Conservation (phyloP, 1,140 invertebrate genomes). For the Lutraria rhynchaena region DNA sequence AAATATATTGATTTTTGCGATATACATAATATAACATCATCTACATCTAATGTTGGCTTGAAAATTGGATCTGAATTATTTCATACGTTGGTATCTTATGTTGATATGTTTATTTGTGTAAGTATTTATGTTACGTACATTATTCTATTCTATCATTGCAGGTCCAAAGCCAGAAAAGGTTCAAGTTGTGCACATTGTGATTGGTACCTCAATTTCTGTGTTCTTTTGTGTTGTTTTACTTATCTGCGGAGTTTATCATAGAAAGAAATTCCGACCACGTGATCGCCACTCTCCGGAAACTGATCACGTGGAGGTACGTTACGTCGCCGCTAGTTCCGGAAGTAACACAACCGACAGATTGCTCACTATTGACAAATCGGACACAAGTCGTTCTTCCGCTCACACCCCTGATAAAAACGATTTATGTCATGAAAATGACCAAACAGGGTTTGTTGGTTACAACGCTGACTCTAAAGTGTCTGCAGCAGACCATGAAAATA, state of each 20-base stretch:
- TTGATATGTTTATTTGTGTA: too few relatives aligned
- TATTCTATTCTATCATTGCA: slow-evolving; percentile 31
- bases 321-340: slow-evolving; percentile 73
- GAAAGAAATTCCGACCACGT: slow-evolving; percentile 70
- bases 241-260: slow-evolving; percentile 76
- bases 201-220: slow-evolving; percentile 75
- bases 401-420: slow-evolving; percentile 36
- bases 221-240: slow-evolving; percentile 75
- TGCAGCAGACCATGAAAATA: neutral
- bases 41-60: too few relatives aligned
- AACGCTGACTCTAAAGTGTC: slow-evolving; percentile 16
- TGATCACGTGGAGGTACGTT: slow-evolving; percentile 75
- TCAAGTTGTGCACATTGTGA: slow-evolving; percentile 75
- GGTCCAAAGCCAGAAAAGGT: slow-evolving; percentile 68
- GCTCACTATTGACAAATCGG: slow-evolving; percentile 67
- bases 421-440: neutral
- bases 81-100: too few relatives aligned
- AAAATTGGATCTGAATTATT: too few relatives aligned
- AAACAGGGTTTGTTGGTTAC: neutral
- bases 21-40: too few relatives aligned
- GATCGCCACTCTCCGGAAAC: slow-evolving; percentile 69
- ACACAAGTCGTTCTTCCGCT: slow-evolving; percentile 35
- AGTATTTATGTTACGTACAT: too few relatives aligned
- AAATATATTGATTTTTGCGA: too few relatives aligned
- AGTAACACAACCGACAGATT: slow-evolving; percentile 77